These are phyloP conservation scores for Crenuchus spilurus DNA, from an alignment of 2,797 vertebrate genomes.

Conservation along the genomic window DNA sequence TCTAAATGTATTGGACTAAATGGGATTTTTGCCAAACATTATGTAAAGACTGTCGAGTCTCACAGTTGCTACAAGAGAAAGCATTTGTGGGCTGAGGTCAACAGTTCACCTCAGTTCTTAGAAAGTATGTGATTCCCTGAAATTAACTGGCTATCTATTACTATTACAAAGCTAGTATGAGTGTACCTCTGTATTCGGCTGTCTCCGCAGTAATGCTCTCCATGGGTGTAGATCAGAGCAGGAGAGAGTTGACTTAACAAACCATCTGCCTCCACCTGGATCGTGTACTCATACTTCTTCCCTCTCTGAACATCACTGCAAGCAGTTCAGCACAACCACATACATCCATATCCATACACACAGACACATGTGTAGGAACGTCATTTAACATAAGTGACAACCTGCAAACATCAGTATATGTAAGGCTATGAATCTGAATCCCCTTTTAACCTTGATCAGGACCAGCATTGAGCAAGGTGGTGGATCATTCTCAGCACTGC, in stretches of 20 bases:
- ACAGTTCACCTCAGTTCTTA: too few relatives aligned
- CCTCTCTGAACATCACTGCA: conserved; percentile 83
- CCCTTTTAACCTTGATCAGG: too few relatives aligned
- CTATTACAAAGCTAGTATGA: neutral
- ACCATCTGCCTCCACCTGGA: conserved; percentile 82
- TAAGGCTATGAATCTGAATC: too few relatives aligned
- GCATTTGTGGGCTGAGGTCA: too few relatives aligned
- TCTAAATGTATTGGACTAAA: too few relatives aligned
- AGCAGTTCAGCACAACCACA: conserved; percentile 32
- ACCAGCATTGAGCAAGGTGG: too few relatives aligned
- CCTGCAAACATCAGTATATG: neutral
- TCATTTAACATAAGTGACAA: neutral
- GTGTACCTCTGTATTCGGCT: conserved; percentile 83
- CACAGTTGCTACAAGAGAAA: too few relatives aligned
- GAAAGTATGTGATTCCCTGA: too few relatives aligned
- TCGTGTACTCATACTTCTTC: conserved; percentile 83
- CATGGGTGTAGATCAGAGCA: conserved; percentile 80
- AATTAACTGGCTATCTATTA: too few relatives aligned
- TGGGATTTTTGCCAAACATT: too few relatives aligned
- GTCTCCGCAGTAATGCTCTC: conserved; percentile 88
- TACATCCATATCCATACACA: conserved; percentile 13
- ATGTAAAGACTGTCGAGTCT: too few relatives aligned
- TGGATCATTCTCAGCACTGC: too few relatives aligned
- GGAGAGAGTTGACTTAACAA: conserved; percentile 84
- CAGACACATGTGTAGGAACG: neutral